Percentiles rank a stretch among this genome's conserved stretches.
Conservation (phyloP, 1,140 invertebrate species). For the Eurosta solidaginis region DNA sequence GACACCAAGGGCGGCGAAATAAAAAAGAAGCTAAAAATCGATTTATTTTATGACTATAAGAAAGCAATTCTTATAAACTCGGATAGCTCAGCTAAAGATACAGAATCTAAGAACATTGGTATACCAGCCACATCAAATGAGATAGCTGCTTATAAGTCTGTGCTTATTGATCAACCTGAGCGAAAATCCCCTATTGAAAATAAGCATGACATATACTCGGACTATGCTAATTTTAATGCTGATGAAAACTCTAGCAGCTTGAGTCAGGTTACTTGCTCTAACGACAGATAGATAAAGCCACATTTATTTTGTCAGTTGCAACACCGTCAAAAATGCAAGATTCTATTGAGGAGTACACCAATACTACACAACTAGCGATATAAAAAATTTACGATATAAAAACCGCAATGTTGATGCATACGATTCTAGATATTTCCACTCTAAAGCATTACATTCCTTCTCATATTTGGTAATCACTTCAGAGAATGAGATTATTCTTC, state of each 20-base stretch:
- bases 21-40: too few relatives aligned
- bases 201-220: slow-evolving; percentile 33
- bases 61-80: too few relatives aligned
- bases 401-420: neutral
- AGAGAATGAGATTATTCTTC: too few relatives aligned
- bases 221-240: slow-evolving; percentile 34
- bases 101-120: neutral
- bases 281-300: slow-evolving; percentile 33
- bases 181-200: neutral
- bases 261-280: neutral
- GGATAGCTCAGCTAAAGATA: too few relatives aligned
- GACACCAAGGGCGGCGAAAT: too few relatives aligned
- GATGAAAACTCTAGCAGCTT: slow-evolving; percentile 28
- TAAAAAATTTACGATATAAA: neutral
- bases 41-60: too few relatives aligned
- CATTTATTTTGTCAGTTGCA: slow-evolving; percentile 33
- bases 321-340: slow-evolving; percentile 31
- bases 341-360: slow-evolving; percentile 29
- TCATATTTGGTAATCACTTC: too few relatives aligned
- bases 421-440: too few relatives aligned
- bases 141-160: slow-evolving; percentile 29
- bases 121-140: neutral
- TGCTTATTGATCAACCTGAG: slow-evolving; percentile 32
- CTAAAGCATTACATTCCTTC: too few relatives aligned
- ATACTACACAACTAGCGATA: slow-evolving; percentile 21